A percentile compares a stretch with the other conserved stretches of the same genome.
Evolutionary conservation across 2,888 invertebrate genomes (phyloP).

Genomic region (Drosophila pegasa): DNA sequence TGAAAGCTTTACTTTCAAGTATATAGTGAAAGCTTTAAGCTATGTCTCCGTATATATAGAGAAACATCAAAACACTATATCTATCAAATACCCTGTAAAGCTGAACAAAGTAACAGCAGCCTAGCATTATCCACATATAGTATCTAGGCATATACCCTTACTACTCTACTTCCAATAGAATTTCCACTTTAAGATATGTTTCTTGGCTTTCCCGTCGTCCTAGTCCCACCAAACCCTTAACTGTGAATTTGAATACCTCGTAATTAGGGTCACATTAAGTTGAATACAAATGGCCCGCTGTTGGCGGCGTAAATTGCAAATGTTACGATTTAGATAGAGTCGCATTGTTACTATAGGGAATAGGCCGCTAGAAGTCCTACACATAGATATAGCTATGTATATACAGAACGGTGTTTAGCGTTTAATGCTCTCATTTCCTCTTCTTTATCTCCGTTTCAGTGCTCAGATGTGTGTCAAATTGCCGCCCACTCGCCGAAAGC

Average conservation of each 20-base stretch:
- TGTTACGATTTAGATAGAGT: slow-evolving; percentile 54
- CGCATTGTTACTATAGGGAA: slow-evolving; percentile 1
- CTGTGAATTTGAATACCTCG: neutral
- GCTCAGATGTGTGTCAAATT: slow-evolving; percentile 69
- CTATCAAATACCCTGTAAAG: too few relatives aligned
- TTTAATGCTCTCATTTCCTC: slow-evolving; percentile 60
- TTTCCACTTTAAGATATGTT: neutral
- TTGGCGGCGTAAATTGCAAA: slow-evolving; percentile 51
- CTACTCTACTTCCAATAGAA: neutral
- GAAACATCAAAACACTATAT: too few relatives aligned
- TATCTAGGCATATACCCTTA: too few relatives aligned
- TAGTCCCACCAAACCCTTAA: neutral
- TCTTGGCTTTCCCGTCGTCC: neutral
- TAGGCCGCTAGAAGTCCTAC: neutral
- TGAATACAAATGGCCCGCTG: slow-evolving; percentile 33
- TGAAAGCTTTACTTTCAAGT: too few relatives aligned
- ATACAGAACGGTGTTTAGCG: slow-evolving; percentile 25
- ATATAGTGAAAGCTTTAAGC: too few relatives aligned
- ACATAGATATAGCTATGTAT: neutral
- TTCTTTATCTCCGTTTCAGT: slow-evolving; percentile 55
- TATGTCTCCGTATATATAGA: too few relatives aligned
- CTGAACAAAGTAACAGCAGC: too few relatives aligned
- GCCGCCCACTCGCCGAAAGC: slow-evolving; percentile 15
- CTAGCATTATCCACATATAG: too few relatives aligned
- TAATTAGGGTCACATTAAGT: slow-evolving; percentile 47